phyloP scores from a whole-genome alignment of 2,888 invertebrate genomes.

The Stenoptilia bipunctidactyla region DNA sequence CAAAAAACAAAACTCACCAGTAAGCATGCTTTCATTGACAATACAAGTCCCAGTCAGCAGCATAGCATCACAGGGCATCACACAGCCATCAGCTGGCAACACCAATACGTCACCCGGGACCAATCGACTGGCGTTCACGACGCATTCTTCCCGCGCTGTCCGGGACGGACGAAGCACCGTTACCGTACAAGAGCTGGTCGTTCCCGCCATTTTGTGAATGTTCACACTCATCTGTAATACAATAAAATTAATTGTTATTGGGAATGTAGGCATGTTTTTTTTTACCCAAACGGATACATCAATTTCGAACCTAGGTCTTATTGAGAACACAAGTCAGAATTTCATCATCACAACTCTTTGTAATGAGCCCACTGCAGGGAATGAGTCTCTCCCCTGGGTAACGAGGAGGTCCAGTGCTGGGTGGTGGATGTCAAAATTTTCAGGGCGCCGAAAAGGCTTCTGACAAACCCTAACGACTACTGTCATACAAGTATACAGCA shows the following conservation, averaged over 20 bases:
- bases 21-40: conserved; percentile 95
- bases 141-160: conserved; percentile 54
- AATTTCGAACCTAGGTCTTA: too few relatives aligned
- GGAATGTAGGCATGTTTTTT: background rate
- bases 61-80: conserved; percentile 87
- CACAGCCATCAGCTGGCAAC: conserved; percentile 83
- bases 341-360: too few relatives aligned
- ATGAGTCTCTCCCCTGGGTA: too few relatives aligned
- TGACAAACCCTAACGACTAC: too few relatives aligned
- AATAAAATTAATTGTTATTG: too few relatives aligned
- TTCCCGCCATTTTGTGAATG: conserved; percentile 76
- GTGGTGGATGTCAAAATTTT: too few relatives aligned
- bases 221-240: conserved; percentile 75
- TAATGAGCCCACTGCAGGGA: too few relatives aligned
- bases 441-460: too few relatives aligned
- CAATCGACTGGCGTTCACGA: conserved; percentile 69
- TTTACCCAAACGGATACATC: background rate
- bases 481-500: too few relatives aligned
- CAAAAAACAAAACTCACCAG: conserved; percentile 67
- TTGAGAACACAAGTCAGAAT: too few relatives aligned
- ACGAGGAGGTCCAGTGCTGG: too few relatives aligned
- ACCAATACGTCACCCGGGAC: conserved; percentile 91
- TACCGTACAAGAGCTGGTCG: conserved; percentile 69
- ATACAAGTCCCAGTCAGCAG: conserved; percentile 89
- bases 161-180: conserved; percentile 68